A percentile compares a stretch with the other conserved stretches of the same genome.
These are phyloP conservation scores for Colaptes auratus DNA, from an alignment of 2,113 vertebrate species.

Conservation along the genomic window DNA sequence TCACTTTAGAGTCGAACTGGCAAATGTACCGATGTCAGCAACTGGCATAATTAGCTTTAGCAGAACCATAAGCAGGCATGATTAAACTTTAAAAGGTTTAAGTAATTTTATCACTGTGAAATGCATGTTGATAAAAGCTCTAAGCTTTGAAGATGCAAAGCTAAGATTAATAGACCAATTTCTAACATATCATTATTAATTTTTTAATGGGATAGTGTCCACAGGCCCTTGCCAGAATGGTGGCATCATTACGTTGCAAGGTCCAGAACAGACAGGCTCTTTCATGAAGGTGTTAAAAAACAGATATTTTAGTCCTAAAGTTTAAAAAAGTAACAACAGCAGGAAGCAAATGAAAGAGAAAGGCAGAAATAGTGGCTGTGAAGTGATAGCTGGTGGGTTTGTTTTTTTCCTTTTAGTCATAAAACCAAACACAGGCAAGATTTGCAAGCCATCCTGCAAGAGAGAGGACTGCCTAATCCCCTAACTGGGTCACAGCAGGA, in stretches of 20 bases:
- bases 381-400: neutral
- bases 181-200: constrained; percentile 52
- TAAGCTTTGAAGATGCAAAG: constrained; percentile 66
- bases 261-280: neutral
- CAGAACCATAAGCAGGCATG: constrained; percentile 53
- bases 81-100: constrained; percentile 70
- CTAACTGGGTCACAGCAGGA: neutral
- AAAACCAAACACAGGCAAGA: neutral
- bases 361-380: neutral
- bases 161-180: constrained; percentile 59
- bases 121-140: constrained; percentile 53
- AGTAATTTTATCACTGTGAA: constrained; percentile 61
- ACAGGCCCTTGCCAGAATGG: neutral
- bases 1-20: neutral
- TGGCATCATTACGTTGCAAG: neutral
- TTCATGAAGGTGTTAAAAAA: neutral
- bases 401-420: neutral
- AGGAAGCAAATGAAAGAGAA: neutral
- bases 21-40: constrained; percentile 42
- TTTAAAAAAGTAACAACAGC: neutral
- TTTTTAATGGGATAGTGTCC: constrained; percentile 54
- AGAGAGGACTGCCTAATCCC: neutral
- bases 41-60: constrained; percentile 54
- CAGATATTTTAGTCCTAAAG: neutral
- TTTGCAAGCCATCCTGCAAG: neutral